Evolutionary conservation across 2,797 vertebrate species (phyloP).

Genomic region (Sebastes miniatus): DNA sequence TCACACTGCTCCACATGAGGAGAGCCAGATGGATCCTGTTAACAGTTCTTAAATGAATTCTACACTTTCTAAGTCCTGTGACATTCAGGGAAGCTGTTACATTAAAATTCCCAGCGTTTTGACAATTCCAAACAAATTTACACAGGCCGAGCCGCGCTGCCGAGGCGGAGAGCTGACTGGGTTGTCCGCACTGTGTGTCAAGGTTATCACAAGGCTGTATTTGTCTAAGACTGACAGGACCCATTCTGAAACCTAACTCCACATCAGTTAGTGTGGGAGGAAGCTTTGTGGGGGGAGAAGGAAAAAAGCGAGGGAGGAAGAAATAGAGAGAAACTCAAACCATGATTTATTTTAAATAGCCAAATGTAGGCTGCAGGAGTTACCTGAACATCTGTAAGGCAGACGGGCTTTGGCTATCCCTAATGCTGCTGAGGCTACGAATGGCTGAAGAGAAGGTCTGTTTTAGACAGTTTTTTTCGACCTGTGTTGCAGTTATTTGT

Average conservation of each 20-base stretch:
- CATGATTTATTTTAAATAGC: constrained; percentile 54
- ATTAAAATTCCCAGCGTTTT: constrained; percentile 70
- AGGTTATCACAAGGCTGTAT: constrained; percentile 69
- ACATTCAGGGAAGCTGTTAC: constrained; percentile 63
- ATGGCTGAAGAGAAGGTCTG: background rate
- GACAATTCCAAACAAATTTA: constrained; percentile 79
- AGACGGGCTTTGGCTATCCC: background rate
- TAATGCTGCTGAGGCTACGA: background rate
- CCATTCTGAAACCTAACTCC: constrained; percentile 57
- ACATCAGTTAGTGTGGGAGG: constrained; percentile 24
- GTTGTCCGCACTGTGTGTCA: constrained; percentile 60
- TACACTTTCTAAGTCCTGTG: constrained; percentile 69
- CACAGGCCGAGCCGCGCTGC: constrained; percentile 26
- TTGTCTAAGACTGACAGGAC: constrained; percentile 55
- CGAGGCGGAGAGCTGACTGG: constrained; percentile 39
- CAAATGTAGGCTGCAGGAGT: constrained; percentile 10
- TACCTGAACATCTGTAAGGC: constrained; percentile 18
- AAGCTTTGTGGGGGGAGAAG: background rate
- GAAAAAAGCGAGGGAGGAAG: background rate
- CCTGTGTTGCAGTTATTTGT: constrained; percentile 28
- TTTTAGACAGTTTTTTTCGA: background rate
- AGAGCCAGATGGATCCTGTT: constrained; percentile 79
- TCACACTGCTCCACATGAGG: constrained; percentile 67
- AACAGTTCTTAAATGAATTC: constrained; percentile 72
- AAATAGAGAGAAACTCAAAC: constrained; percentile 17